Percentiles rank a stretch among this genome's conserved stretches.
phyloP scores from a whole-genome alignment of 1,140 invertebrate genomes.

The Lepidostoma basale region DNA sequence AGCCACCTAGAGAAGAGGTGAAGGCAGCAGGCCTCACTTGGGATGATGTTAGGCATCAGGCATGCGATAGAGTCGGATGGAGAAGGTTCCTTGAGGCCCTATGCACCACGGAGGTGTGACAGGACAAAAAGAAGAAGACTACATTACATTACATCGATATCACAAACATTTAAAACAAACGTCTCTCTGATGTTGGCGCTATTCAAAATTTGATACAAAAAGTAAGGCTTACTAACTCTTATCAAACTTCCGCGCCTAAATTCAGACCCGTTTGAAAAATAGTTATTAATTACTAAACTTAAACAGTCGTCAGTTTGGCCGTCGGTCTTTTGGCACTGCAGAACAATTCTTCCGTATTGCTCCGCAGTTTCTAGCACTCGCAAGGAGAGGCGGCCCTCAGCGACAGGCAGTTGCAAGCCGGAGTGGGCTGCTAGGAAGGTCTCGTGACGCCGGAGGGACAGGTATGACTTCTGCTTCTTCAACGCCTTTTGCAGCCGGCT shows the following conservation, averaged over 20 bases:
- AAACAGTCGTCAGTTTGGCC: background rate
- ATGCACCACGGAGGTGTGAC: too few species aligned
- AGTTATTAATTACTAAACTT: constrained; percentile 25
- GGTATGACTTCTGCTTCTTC: constrained; percentile 28
- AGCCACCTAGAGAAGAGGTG: too few species aligned
- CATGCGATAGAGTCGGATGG: too few species aligned
- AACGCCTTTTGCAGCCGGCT: constrained; percentile 25
- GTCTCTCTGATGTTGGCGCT: background rate
- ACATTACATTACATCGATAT: background rate
- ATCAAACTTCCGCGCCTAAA: background rate
- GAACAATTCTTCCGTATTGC: background rate
- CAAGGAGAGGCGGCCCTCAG: background rate
- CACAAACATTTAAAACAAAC: constrained; percentile 3
- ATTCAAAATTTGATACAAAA: background rate
- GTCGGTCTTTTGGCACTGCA: background rate
- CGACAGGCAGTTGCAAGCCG: background rate
- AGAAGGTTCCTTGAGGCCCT: too few species aligned
- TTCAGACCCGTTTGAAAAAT: constrained; percentile 27
- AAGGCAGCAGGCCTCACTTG: too few species aligned
- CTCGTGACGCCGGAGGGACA: constrained; percentile 31
- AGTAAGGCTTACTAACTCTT: background rate
- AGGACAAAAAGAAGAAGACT: too few species aligned
- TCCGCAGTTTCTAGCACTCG: background rate
- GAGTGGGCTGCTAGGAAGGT: constrained; percentile 7
- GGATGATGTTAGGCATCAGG: too few species aligned